Conservation (phyloP, 2,797 vertebrate species). For the Sarcophilus harrisii region DNA sequence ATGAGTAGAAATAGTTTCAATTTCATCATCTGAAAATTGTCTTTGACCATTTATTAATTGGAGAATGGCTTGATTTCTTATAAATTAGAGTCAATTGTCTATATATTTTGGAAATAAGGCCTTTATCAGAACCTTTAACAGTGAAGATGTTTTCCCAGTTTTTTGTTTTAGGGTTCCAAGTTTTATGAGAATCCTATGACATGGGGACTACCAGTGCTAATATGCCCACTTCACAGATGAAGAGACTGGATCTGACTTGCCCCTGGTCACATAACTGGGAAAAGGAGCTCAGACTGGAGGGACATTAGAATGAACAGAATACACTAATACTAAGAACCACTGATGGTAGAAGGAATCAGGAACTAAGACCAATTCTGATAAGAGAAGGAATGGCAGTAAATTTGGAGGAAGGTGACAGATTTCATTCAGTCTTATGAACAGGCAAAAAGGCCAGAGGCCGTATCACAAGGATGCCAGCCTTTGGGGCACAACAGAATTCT, state of each 20-base stretch:
- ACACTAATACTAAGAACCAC: too few relatives aligned
- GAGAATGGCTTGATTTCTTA: too few relatives aligned
- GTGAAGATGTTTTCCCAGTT: too few relatives aligned
- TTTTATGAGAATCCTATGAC: background rate
- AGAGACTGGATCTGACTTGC: background rate
- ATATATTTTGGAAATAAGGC: too few relatives aligned
- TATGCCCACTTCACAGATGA: background rate
- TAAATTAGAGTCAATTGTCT: too few relatives aligned
- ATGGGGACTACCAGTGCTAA: background rate
- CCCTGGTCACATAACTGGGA: background rate
- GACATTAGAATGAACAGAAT: background rate
- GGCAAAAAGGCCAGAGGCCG: background rate
- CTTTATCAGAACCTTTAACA: too few relatives aligned
- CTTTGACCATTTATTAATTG: too few relatives aligned
- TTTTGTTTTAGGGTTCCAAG: too few relatives aligned
- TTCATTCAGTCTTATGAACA: background rate
- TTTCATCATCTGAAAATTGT: too few relatives aligned
- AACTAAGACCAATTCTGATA: background rate
- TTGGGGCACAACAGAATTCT: too few relatives aligned
- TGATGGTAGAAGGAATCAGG: background rate
- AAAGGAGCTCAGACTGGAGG: background rate
- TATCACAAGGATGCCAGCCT: background rate
- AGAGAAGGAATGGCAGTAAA: background rate
- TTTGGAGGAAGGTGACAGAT: background rate
- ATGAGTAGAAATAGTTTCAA: too few relatives aligned